A percentile compares a stretch with the other conserved stretches of the same genome.
Conservation (phyloP, 2,797 vertebrate species). For the Vespertilio murinus region DNA sequence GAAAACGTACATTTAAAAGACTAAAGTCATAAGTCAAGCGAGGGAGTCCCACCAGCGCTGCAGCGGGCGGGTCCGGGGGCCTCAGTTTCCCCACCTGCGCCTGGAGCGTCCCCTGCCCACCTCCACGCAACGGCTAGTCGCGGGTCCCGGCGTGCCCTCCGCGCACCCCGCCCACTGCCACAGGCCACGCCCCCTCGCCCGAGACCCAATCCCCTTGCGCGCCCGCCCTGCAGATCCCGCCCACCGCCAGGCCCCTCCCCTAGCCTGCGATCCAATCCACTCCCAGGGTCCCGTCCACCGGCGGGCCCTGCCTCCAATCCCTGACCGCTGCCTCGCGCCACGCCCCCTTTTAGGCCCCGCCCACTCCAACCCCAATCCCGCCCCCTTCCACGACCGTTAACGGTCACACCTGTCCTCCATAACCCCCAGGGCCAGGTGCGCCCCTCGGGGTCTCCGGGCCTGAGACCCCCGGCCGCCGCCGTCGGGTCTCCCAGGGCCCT, state of each 20-base stretch:
- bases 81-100: background rate
- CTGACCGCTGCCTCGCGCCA: background rate
- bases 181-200: rapidly evolving
- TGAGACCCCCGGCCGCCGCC: background rate
- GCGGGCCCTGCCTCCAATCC: background rate
- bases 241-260: background rate
- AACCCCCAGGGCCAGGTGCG: background rate
- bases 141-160: too few species aligned
- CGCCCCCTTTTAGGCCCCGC: rapidly evolving
- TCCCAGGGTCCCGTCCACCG: background rate
- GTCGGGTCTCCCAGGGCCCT: background rate
- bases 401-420: rapidly evolving
- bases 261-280: rapidly evolving
- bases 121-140: rapidly evolving
- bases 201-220: background rate
- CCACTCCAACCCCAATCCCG: background rate
- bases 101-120: background rate
- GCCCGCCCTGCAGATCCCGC: background rate
- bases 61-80: background rate
- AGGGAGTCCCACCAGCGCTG: background rate
- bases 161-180: background rate
- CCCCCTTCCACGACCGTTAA: constrained; percentile 4
- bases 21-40: background rate
- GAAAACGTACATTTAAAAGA: background rate
- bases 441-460: background rate